Conservation (phyloP, 1,140 invertebrate species). For the Ditylenchus dipsaci region DNA sequence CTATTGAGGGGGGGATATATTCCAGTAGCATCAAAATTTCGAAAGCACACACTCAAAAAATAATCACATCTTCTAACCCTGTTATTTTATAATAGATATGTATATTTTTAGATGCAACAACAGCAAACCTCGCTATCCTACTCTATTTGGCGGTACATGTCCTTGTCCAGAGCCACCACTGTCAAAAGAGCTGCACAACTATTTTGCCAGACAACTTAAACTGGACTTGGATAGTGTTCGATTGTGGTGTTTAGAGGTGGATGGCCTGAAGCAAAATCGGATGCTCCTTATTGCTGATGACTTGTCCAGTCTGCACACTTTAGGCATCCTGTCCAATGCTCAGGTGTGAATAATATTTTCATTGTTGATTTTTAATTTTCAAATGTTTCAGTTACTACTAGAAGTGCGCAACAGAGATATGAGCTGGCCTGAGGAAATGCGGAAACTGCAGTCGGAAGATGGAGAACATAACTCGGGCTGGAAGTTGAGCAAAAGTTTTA, state of each 20-base stretch:
- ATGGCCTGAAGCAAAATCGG: not conserved
- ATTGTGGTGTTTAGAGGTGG: constrained; percentile 1
- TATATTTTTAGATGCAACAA: too few relatives aligned
- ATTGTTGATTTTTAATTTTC: too few relatives aligned
- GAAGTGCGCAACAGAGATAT: constrained; percentile 7
- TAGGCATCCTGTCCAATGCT: constrained; percentile 6
- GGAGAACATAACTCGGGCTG: not conserved
- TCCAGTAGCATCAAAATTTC: too few relatives aligned
- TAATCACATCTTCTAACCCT: too few relatives aligned
- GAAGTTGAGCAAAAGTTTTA: not conserved
- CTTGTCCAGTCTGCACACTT: not conserved
- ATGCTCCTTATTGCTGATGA: not conserved
- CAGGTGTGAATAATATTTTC: not conserved
- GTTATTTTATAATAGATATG: too few relatives aligned
- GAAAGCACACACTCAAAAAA: not conserved
- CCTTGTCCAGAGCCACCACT: not conserved
- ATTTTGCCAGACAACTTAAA: not conserved
- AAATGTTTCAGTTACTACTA: not conserved
- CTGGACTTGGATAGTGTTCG: not conserved
- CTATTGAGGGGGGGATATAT: too few relatives aligned
- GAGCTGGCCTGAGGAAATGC: constrained; percentile 9
- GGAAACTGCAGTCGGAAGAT: not conserved
- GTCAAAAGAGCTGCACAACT: not conserved
- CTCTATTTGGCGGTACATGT: constrained; percentile 7
- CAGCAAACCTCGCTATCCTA: not conserved